Base-by-base conservation (phyloP, 92 coral and sea anemone species). In the Meandrina meandrites region DNA sequence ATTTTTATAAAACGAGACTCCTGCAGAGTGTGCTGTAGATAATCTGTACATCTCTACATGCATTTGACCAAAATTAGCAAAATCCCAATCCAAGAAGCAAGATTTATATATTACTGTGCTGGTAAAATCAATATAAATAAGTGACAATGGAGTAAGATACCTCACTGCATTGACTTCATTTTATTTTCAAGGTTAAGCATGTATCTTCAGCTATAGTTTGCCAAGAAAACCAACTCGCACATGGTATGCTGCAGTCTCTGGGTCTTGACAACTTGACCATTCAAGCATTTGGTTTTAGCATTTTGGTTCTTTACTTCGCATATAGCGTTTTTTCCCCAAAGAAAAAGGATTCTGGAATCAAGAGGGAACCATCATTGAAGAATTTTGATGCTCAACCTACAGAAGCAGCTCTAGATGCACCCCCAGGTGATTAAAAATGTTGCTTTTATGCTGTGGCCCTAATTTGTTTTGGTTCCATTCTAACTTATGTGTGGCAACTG, bases 171-270 rank as follows among this genome's bases (percentile, higher is more conserved):
- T 51, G 57, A 51, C 57, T 51, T 18, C 6, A 51, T 51, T 51
- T 51, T 51, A 51, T 51, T 51, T 51, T 18, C 48, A 28, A 81
- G 85, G 85, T 81, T 14, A 81, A 28, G 73, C 57, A 68, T 67
- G 58, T 47, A 19, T 81, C 76, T 15, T 81, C 85, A 19, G 24
- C 76, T 14, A 81, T 67, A 35, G 4, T 81, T 81, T 81, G 76
- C 21, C 60, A 67, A 69, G 85, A 81, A 81, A 69, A 45, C 28
- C 76, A 81, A 42, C 21, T 22, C 13, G 40, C 36, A 17, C 19
- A 69, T 47, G 64, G 85, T 17, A 40, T 79, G 53, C 72, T 79
- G 73, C 42, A 37, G 16, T 42, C 66, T 74, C 35, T 81, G 28
- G 85, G 76, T 36, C 77, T 81, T 28, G 85, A 81, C 57, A 67